These are phyloP conservation scores for Ptilodon capucinus DNA, from an alignment of 2,888 invertebrate species.

Conservation along the genomic window DNA sequence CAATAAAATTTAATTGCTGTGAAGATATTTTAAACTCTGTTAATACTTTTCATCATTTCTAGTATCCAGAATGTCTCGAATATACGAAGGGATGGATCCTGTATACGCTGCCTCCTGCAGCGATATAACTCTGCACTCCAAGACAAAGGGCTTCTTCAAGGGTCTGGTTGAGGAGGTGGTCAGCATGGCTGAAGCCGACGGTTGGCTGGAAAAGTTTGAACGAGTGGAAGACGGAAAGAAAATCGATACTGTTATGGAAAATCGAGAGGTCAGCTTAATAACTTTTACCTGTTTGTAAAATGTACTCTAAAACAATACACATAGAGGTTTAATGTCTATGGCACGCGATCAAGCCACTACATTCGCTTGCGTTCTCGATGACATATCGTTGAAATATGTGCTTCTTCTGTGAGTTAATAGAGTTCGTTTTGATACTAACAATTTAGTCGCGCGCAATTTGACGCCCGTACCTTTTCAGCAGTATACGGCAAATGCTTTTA, in stretches of 20 bases:
- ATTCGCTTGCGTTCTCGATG: too few species aligned
- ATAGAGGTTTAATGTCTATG: too few species aligned
- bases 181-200: conserved; percentile 67
- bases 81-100: conserved; percentile 64
- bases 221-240: conserved; percentile 83
- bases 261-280: conserved; percentile 63
- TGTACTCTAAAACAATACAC: too few species aligned
- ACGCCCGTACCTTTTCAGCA: too few species aligned
- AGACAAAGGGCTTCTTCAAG: conserved; percentile 89
- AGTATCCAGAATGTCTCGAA: conserved; percentile 51
- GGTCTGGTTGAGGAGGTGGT: conserved; percentile 84
- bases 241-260: conserved; percentile 78
- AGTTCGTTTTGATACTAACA: too few species aligned
- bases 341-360: too few species aligned
- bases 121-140: conserved; percentile 88
- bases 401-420: too few species aligned
- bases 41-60: conserved; percentile 1
- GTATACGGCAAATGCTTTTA: too few species aligned
- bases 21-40: too few species aligned
- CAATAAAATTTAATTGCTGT: too few species aligned
- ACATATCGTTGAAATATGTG: too few species aligned
- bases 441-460: too few species aligned
- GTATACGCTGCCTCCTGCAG: conserved; percentile 86
- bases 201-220: conserved; percentile 85
- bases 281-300: background rate